Conservation (phyloP, 2,113 vertebrate species). For the Eudyptes chrysolophus region DNA sequence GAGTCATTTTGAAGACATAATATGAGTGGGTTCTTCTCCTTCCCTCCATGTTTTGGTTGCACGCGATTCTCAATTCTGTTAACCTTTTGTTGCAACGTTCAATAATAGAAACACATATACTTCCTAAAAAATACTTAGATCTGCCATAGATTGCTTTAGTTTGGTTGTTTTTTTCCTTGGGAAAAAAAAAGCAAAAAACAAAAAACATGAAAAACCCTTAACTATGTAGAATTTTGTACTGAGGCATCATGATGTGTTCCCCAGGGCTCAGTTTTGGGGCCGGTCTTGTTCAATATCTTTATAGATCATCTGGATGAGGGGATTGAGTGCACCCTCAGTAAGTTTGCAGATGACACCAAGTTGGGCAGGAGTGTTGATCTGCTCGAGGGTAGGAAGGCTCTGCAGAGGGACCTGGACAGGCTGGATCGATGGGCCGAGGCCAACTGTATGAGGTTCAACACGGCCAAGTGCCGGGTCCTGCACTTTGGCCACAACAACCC, state of each 20-base stretch:
- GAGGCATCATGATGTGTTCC: background rate
- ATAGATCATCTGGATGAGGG: too few species aligned
- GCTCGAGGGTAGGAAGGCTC: too few species aligned
- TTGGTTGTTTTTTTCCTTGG: background rate
- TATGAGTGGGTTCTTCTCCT: background rate
- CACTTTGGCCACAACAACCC: too few species aligned
- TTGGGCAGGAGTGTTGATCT: too few species aligned
- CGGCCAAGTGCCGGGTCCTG: too few species aligned
- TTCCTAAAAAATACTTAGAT: background rate
- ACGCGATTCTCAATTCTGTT: background rate
- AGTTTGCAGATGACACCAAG: too few species aligned
- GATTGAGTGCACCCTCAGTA: too few species aligned
- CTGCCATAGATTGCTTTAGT: background rate
- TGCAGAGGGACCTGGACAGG: too few species aligned
- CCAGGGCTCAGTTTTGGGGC: too few species aligned
- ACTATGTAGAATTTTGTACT: background rate
- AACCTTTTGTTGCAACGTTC: background rate
- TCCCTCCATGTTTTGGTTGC: background rate
- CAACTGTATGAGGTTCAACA: too few species aligned
- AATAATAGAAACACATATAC: background rate
- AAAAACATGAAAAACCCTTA: background rate
- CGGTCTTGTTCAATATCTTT: too few species aligned
- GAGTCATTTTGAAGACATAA: background rate
- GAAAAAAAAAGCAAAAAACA: rapidly evolving
- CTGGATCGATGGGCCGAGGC: too few species aligned